Evolutionary conservation across 2,797 vertebrate genomes (phyloP).

Genomic region (Telmatherina bonti): DNA sequence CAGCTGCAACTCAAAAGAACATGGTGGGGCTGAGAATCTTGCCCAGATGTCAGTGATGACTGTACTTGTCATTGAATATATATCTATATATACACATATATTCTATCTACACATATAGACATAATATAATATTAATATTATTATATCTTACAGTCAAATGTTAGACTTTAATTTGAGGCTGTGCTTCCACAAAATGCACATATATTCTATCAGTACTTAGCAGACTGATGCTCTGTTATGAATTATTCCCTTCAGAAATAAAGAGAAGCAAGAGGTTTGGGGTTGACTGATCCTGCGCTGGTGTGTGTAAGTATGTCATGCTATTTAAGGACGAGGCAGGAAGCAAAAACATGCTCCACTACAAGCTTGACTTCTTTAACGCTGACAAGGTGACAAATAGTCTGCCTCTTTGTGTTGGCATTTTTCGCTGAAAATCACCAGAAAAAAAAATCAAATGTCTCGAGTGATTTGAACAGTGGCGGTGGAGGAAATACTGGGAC

Average conservation of each 20-base stretch:
- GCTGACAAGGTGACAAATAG: conserved; percentile 1
- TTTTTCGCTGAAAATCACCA: not conserved
- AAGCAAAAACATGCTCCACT: not conserved
- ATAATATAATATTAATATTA: too few relatives aligned
- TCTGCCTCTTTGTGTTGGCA: not conserved
- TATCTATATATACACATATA: too few relatives aligned
- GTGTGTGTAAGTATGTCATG: conserved; percentile 55
- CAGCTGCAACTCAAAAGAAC: not conserved
- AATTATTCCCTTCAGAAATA: conserved; percentile 61
- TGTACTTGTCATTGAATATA: not conserved
- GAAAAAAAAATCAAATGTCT: not conserved
- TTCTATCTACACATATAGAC: too few relatives aligned
- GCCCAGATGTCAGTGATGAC: conserved; percentile 34
- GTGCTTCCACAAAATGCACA: not conserved
- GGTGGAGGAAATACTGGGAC: not conserved
- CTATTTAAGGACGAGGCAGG: conserved; percentile 39
- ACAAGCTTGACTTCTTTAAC: not conserved
- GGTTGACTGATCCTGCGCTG: conserved; percentile 29
- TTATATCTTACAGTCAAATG: too few relatives aligned
- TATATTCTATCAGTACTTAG: not conserved
- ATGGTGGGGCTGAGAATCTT: not conserved
- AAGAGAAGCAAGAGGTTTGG: conserved; percentile 26
- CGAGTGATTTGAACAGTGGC: conserved; percentile 7
- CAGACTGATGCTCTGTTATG: conserved; percentile 41
- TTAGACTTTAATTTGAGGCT: not conserved